Base-by-base conservation (phyloP, 2,888 invertebrate species). In the Gasteruption jaculator region DNA sequence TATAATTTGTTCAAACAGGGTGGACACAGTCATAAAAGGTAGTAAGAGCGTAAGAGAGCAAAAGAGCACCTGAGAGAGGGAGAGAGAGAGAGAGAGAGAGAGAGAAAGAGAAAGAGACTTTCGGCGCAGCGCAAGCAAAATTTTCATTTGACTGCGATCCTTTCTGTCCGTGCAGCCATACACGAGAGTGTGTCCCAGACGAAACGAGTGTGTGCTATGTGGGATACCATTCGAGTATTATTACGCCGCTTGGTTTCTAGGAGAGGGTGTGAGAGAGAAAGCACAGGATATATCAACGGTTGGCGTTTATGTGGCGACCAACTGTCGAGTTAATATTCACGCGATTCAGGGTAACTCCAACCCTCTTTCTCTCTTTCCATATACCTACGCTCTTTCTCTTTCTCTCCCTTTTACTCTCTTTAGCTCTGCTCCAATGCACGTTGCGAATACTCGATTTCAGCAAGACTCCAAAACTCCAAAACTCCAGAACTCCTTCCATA, bases 291-390 rank as follows among this genome's bases (percentile, higher is more conserved):
- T 60, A 60, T 58, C 58, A 58, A 55, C 51, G 52, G 58, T 58
- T 60, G 60, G 56, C 60, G 53, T 58, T 58, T 58, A 58, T 58
- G 60, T 58, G 60, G 56, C 54, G 60, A 58, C 58, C 60, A 58
- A 58, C 60, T 58, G 58, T 58, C 58, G 60, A 60, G 58, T 60
- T 60, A 58, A 58, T 58, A 58, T 58, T 58, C 58, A 58, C 58
- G 55, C 56, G 58, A 58, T 54, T 54, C 57, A 43, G 43, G 32
- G 31, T n/a, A n/a, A n/a, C n/a, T n/a, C 37, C 49, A 45, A 46
- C 43, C 43, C 49, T 37, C 40, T 33, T 41, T 32, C 18, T n/a
- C 11, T 18, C 40, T 10, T 31, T 15, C 37, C 6, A 24, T 12
- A 24, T 20, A 16, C 27, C 26, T 21, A 29, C 19, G 19, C 12